Conservation (phyloP, 1,140 invertebrate species). For the Leptinotarsa lineolata region DNA sequence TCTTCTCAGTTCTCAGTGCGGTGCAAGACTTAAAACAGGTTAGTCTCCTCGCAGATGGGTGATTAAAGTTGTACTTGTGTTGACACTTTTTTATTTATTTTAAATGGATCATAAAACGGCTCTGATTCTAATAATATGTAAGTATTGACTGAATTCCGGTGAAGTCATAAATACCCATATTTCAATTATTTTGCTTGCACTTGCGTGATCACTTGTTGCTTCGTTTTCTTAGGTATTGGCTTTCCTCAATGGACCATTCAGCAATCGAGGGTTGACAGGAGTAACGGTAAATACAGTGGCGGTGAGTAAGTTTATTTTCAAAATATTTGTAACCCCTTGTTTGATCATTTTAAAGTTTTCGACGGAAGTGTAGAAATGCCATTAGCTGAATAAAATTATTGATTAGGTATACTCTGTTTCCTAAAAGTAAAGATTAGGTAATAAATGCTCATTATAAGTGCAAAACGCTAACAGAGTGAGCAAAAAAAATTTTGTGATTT, state of each 20-base stretch:
- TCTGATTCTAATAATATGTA: neutral
- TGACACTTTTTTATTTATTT: neutral
- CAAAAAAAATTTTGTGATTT: too few relatives aligned
- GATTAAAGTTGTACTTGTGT: neutral
- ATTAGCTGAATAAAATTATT: too few relatives aligned
- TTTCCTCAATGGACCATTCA: neutral
- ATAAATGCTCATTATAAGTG: too few relatives aligned
- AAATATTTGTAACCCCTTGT: too few relatives aligned
- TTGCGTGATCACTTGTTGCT: neutral
- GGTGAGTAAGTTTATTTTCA: neutral
- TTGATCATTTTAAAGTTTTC: too few relatives aligned
- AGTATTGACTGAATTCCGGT: neutral
- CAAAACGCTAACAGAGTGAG: too few relatives aligned
- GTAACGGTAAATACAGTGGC: neutral
- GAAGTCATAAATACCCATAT: neutral
- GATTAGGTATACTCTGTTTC: too few relatives aligned
- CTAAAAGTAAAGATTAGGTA: too few relatives aligned
- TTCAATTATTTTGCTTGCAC: neutral
- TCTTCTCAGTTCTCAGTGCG: neutral
- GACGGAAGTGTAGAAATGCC: too few relatives aligned
- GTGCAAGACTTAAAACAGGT: neutral
- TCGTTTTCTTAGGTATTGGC: neutral
- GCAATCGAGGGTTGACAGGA: neutral
- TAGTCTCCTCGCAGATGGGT: neutral
- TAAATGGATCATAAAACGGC: neutral